These are phyloP conservation scores for Oreochromis aureus DNA, from an alignment of 2,113 vertebrate genomes.

Conservation along the genomic window DNA sequence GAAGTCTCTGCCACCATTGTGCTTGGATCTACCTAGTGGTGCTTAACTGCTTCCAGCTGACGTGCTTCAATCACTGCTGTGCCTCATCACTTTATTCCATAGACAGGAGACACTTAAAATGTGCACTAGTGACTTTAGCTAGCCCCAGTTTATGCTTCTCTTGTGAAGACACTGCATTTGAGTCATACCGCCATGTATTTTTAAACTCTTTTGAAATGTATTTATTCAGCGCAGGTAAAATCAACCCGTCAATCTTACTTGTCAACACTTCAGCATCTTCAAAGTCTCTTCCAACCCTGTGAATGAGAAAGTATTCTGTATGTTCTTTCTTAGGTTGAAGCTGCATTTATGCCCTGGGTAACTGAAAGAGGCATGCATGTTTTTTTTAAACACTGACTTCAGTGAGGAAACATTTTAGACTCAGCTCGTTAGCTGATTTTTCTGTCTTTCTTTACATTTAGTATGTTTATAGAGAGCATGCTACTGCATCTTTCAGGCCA, in stretches of 20 bases:
- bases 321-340: not conserved
- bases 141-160: not conserved
- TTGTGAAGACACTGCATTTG: not conserved
- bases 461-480: not conserved
- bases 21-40: slow-evolving; percentile 61
- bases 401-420: not conserved
- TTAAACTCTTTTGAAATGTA: not conserved
- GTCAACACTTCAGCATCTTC: not conserved
- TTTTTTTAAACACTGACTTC: not conserved
- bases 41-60: slow-evolving; percentile 85
- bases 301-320: not conserved
- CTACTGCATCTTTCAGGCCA: not conserved
- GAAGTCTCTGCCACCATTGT: slow-evolving; percentile 94
- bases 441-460: not conserved
- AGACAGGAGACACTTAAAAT: not conserved
- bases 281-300: not conserved
- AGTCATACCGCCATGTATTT: not conserved
- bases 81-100: not conserved
- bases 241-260: not conserved
- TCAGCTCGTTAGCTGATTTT: not conserved
- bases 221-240: not conserved
- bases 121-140: not conserved
- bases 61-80: not conserved
- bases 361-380: not conserved
- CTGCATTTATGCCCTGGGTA: not conserved